Evolutionary conservation across 1,140 invertebrate species (phyloP).

Genomic region (Holcopasites calliopsidis): DNA sequence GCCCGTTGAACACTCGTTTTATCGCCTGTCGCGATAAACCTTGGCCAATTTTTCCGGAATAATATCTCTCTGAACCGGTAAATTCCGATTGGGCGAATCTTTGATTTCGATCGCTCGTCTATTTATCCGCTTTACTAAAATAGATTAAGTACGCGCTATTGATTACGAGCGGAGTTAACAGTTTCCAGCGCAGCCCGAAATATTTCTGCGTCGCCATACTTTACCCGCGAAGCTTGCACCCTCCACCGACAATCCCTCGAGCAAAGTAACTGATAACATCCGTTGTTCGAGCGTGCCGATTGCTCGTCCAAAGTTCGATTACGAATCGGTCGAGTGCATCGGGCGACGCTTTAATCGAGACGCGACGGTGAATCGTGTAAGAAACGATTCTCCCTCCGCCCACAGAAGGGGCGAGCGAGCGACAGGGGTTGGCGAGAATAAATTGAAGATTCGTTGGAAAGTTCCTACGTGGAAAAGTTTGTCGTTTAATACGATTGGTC

Average conservation of each 20-base stretch:
- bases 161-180: too few relatives aligned
- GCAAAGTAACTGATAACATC: constrained; percentile 16
- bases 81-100: too few relatives aligned
- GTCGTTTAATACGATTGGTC: neutral
- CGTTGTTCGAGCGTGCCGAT: constrained; percentile 6
- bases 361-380: constrained; percentile 12
- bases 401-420: neutral
- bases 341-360: constrained; percentile 16
- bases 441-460: constrained; percentile 15
- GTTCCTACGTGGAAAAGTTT: neutral
- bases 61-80: too few relatives aligned
- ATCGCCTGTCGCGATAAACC: neutral
- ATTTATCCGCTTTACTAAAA: too few relatives aligned
- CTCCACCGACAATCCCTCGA: neutral
- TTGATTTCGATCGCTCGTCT: too few relatives aligned
- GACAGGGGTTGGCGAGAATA: neutral
- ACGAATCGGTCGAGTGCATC: constrained; percentile 25
- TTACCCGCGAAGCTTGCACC: too few relatives aligned
- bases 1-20: neutral
- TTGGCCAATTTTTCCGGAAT: too few relatives aligned
- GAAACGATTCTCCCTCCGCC: neutral
- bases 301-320: constrained; percentile 25
- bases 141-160: too few relatives aligned
- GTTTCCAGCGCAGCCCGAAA: too few relatives aligned
- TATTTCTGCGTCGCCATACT: too few relatives aligned